Evolutionary conservation across 1,140 invertebrate species (phyloP).

Genomic region (Drosophila nigrodunni): DNA sequence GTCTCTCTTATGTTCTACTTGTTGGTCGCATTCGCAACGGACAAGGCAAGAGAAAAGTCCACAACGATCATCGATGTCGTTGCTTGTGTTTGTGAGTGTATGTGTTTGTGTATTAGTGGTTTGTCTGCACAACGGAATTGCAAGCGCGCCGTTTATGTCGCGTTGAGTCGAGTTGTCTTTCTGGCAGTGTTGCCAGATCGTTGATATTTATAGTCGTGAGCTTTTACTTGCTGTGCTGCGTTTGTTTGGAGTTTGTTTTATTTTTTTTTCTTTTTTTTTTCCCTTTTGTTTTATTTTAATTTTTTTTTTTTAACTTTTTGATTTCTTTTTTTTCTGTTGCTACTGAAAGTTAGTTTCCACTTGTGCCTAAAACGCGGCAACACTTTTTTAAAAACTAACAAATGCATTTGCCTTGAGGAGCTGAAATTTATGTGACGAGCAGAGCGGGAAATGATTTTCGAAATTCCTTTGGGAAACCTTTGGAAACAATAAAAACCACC

Average conservation of each 20-base stretch:
- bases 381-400: neutral
- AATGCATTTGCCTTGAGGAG: conserved; percentile 49
- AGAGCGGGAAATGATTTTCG: neutral
- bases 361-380: conserved; percentile 9
- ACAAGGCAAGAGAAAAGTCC: conserved; percentile 16
- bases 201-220: neutral
- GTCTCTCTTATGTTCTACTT: conserved; percentile 1
- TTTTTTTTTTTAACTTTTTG: conserved; percentile 5
- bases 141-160: too few species aligned
- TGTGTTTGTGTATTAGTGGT: neutral
- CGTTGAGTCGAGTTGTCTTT: too few species aligned
- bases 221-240: neutral
- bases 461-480: neutral
- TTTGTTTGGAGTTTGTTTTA: conserved; percentile 11
- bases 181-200: conserved; percentile 7
- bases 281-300: neutral
- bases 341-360: conserved; percentile 23
- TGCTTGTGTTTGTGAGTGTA: conserved; percentile 5
- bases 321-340: conserved; percentile 1
- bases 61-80: conserved; percentile 2
- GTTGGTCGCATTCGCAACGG: neutral
- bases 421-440: neutral
- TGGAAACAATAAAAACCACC: neutral
- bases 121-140: neutral
- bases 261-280: neutral